Conservation (phyloP, 2,888 invertebrate species). For the Gortyna flavago region DNA sequence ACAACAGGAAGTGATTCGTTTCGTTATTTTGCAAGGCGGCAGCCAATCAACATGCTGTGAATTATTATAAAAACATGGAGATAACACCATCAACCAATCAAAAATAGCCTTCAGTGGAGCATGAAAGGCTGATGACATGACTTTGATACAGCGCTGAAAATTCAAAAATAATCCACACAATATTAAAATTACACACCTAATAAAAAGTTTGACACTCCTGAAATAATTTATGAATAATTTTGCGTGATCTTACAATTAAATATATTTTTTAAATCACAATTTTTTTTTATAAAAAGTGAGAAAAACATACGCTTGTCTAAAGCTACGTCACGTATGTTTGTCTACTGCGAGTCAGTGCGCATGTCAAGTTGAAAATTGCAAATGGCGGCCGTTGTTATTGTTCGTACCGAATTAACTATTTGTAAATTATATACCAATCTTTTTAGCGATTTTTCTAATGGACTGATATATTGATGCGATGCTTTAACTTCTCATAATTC, state of each 20-base stretch:
- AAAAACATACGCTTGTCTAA: slow-evolving; percentile 74
- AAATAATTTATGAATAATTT: neutral
- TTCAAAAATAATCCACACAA: slow-evolving; percentile 14
- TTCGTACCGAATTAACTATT: slow-evolving; percentile 96
- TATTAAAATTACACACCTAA: neutral
- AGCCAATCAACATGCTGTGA: slow-evolving; percentile 79
- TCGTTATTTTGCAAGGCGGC: slow-evolving; percentile 84
- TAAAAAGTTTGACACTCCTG: neutral
- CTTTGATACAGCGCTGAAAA: slow-evolving; percentile 75
- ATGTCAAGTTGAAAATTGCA: slow-evolving; percentile 96
- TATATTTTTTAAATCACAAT: neutral
- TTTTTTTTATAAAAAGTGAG: neutral
- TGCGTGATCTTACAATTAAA: neutral
- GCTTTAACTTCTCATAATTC: slow-evolving; percentile 87
- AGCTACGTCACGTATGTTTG: slow-evolving; percentile 84
- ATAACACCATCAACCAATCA: slow-evolving; percentile 83
- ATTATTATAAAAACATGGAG: slow-evolving; percentile 82
- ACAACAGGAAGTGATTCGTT: slow-evolving; percentile 87
- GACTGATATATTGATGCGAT: slow-evolving; percentile 89
- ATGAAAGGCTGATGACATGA: slow-evolving; percentile 78
- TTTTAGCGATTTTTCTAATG: slow-evolving; percentile 91
- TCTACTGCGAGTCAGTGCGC: slow-evolving; percentile 91
- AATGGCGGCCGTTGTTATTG: slow-evolving; percentile 99
- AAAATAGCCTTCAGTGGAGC: slow-evolving; percentile 80
- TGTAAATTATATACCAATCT: slow-evolving; percentile 92